A percentile compares a stretch with the other conserved stretches of the same genome.
These are phyloP conservation scores for Poeciliopsis turrubarensis DNA, from an alignment of 2,113 vertebrate genomes.

Conservation along the genomic window DNA sequence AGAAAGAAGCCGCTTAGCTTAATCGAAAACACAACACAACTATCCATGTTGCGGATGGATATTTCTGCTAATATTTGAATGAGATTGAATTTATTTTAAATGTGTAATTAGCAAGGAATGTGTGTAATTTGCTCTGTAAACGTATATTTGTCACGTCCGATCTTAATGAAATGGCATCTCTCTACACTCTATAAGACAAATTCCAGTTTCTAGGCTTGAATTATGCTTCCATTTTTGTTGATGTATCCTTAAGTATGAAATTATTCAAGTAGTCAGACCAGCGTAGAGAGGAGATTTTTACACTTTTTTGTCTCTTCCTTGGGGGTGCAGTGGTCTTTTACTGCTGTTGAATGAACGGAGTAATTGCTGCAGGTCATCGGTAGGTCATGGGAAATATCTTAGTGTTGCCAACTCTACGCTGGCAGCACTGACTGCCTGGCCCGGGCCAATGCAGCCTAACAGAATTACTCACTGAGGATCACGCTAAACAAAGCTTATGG, in stretches of 20 bases:
- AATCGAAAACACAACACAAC: neutral
- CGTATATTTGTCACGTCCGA: neutral
- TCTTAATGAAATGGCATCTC: no score
- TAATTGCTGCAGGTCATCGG: constrained; percentile 34
- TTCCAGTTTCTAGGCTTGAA: no score
- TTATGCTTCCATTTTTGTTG: neutral
- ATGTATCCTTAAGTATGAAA: constrained; percentile 7
- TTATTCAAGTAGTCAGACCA: constrained; percentile 14
- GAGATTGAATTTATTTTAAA: no score
- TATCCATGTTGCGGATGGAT: neutral
- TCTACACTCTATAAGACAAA: no score
- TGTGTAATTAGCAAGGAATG: no score
- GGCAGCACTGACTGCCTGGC: neutral
- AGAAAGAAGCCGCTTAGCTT: neutral
- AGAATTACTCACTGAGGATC: constrained; percentile 6
- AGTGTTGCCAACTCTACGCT: constrained; percentile 7
- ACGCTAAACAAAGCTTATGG: neutral
- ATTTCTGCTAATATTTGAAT: no score
- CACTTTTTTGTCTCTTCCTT: constrained; percentile 10
- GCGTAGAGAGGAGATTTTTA: constrained; percentile 11
- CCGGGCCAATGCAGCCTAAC: neutral
- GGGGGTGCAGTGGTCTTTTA: constrained; percentile 3
- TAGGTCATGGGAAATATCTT: constrained; percentile 54
- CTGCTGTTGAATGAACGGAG: constrained; percentile 26
- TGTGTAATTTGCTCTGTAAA: no score